Base-by-base conservation (phyloP, 2,888 invertebrate species). In the Graphium colonna region DNA sequence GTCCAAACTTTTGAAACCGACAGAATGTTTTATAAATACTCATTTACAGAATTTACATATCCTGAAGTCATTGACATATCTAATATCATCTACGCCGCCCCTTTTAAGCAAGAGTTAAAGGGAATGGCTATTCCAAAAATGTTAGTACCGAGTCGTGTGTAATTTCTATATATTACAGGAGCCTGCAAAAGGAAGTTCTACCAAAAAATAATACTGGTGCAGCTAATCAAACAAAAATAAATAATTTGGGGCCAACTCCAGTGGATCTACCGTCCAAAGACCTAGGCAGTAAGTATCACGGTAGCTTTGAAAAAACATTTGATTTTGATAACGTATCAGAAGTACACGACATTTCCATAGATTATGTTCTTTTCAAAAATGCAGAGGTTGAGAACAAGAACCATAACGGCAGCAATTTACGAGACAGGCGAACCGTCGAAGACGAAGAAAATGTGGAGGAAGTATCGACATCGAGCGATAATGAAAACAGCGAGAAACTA, bases 371-470 rank as follows among this genome's bases (percentile, higher is more conserved):
- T 31, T 31, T 31, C 31, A 9, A 31, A 9, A 31, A 31, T 31
- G 43, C 28, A 18, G 41, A 10, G 26, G 17, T 13, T 7, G 36
- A 1, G 7, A 43, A 28, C 36, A 13, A 0, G 42, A 40, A 40
- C 12, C 10, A 7, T 7, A 1, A 31, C 1, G 5, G 15, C 0
- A 31, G 12, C 17, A 21, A 44, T 7, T 21, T 21, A 1, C 43
- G 53, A 3, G 53, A 28, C 18, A 54, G 49, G 33, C 40, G 49
- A 40, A 54, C 49, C 9, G 48, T 18, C 8, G 13, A 17, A 5
- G 43, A 43, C 9, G 40, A 33, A n/a, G 40, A 10, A 2, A 56
- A 60, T 49, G 53, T 57, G 42, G 52, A 62, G 55, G 48, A 42
- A 18, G 36, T 40, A 15, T 28, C 21, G 46, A 52, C 33, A 31